A percentile compares a stretch with the other conserved stretches of the same genome.
Evolutionary conservation across 2,113 vertebrate genomes (phyloP).

Genomic region (Ctenodactylus gundi): DNA sequence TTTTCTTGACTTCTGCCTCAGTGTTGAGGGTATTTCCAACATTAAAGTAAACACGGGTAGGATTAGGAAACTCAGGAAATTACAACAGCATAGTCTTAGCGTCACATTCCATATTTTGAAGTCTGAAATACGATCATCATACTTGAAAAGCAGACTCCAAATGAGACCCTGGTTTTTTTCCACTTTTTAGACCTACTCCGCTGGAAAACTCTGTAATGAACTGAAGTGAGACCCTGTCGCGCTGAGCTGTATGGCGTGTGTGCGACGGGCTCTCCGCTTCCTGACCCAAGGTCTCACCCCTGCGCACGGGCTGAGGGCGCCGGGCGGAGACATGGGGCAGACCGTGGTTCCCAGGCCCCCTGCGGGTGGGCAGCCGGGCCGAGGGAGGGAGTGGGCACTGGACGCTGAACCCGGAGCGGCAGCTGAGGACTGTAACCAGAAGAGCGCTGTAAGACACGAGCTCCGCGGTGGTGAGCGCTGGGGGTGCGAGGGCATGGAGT

Average conservation of each 20-base stretch:
- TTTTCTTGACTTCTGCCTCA: neutral
- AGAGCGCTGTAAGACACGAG: conserved; percentile 36
- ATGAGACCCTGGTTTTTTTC: neutral
- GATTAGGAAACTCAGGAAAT: neutral
- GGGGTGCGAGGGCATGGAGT: neutral
- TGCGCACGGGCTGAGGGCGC: conserved; percentile 17
- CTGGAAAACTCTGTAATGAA: neutral
- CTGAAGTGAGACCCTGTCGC: no score
- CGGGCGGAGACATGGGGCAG: conserved; percentile 54
- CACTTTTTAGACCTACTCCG: neutral
- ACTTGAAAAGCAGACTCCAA: conserved; percentile 3
- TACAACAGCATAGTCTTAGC: neutral
- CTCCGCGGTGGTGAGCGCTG: neutral
- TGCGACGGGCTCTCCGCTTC: no score
- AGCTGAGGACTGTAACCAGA: no score
- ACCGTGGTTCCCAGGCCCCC: no score
- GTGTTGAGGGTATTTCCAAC: neutral
- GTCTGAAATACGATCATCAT: neutral
- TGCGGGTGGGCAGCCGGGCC: no score
- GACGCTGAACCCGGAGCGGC: no score
- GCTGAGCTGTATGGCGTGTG: no score
- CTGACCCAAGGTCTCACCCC: conserved; percentile 9
- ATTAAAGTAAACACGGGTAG: neutral
- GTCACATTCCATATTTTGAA: conserved; percentile 33
- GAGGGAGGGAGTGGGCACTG: no score